Evolutionary conservation across 2,888 invertebrate species (phyloP), one percentile per base, ranked within the genome.

Genomic region (Zaprionus lineosus): DNA sequence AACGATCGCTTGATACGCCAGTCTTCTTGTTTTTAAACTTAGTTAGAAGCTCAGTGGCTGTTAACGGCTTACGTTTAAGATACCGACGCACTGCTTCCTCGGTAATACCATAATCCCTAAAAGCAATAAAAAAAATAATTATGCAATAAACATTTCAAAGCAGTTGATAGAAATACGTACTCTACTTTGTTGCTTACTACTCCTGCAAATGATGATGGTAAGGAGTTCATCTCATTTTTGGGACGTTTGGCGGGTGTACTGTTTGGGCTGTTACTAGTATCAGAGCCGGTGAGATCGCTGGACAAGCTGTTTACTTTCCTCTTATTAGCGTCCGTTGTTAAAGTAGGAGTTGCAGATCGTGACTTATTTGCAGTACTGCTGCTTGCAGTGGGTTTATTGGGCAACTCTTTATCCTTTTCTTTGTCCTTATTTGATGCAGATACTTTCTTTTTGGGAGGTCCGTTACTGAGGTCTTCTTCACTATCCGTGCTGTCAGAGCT

Each of bases 11-110:
- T 51, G 95, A 94, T 41, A 98, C 93, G 2, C 97, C 97, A 6
- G 96, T 96, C 85, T 97, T 96, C 90, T 98, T 97, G 28, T 96
- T 96, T 88, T 97, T 97, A 91, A 98, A 97, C 91, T 98, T 98
- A 69, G 97, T 97, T 33, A 98, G 91, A 21, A 98, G 91, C 87
- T 99, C 98, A 0, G 97, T 98, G 0, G 98, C 96, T 0, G 99
- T 99, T 95, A 99, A 98, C 0, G 99, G 99, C 87, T 99, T 99
- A 6, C 99, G 93, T 90, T 96, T 95, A 21, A 99, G 91, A 91
- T 99, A 99, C 9, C 98, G 93, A 1, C 98, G 92, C 3, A 99
- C 97, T 0, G 97, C 96, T 83, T 98, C 98, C 88, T 98, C 98
- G 0, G 97, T 97, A 26, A 98, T 97, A 43, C 96, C 96, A 87